Conservation (phyloP, 30 jellyfish, hydroid and myxozoan species). For the Turritopsis dohrnii region DNA sequence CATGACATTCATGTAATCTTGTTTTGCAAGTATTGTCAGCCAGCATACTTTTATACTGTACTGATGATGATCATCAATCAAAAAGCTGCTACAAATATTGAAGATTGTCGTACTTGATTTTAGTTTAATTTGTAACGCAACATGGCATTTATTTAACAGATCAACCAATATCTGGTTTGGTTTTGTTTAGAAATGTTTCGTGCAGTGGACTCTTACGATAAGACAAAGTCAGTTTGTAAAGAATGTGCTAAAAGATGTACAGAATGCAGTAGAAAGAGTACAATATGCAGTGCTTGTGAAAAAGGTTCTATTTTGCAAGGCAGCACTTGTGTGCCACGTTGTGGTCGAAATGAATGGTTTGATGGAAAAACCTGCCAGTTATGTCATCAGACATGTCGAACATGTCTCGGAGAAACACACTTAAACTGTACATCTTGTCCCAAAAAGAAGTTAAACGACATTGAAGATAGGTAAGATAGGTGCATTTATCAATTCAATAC, state of each 20-base stretch:
- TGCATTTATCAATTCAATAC: not conserved
- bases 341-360: slow-evolving; percentile 61
- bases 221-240: slow-evolving; percentile 31
- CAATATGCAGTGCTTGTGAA: slow-evolving; percentile 65
- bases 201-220: not conserved
- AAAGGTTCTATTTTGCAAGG: slow-evolving; percentile 42
- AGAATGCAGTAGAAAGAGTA: slow-evolving; percentile 54
- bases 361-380: slow-evolving; percentile 57
- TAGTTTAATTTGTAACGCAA: no score
- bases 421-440: slow-evolving; percentile 80
- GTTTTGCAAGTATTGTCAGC: no score
- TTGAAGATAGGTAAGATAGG: slow-evolving; percentile 7
- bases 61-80: no score
- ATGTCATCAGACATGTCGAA: slow-evolving; percentile 79
- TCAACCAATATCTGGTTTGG: not conserved
- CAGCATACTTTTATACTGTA: no score
- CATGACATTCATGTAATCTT: no score
- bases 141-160: no score
- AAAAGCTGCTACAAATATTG: no score
- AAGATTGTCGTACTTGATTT: no score
- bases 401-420: slow-evolving; percentile 62
- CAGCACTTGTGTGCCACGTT: slow-evolving; percentile 56
- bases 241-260: slow-evolving; percentile 59
- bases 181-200: slow-evolving; percentile 17
- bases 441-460: slow-evolving; percentile 10